Evolutionary conservation across 1,140 invertebrate species (phyloP).

Genomic region (Ips nitidus): DNA sequence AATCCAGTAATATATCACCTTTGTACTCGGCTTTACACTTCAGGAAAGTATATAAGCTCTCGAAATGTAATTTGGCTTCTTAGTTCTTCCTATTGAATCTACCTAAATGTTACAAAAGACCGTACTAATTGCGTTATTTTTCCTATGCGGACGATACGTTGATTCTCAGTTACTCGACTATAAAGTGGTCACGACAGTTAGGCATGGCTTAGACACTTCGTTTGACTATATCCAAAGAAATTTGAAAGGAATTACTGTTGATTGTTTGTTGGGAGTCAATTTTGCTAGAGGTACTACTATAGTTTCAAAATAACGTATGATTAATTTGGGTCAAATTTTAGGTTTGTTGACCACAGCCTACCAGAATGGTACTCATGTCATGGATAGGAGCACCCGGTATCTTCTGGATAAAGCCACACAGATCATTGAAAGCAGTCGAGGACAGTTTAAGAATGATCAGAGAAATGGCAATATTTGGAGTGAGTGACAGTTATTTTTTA

Average conservation of each 20-base stretch:
- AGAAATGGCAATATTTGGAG: slow-evolving; percentile 33
- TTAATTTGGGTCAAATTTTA: slow-evolving; percentile 19
- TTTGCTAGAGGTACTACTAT: slow-evolving; percentile 30
- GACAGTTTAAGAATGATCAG: slow-evolving; percentile 10
- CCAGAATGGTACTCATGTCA: slow-evolving; percentile 35
- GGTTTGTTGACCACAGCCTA: slow-evolving; percentile 26
- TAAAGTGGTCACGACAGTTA: slow-evolving; percentile 24
- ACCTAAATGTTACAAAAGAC: slow-evolving; percentile 17
- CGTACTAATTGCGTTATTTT: slow-evolving; percentile 5
- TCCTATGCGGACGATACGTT: not conserved
- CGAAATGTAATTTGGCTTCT: slow-evolving; percentile 11
- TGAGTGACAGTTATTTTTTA: slow-evolving; percentile 12
- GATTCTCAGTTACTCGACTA: slow-evolving; percentile 19
- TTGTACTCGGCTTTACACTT: not conserved
- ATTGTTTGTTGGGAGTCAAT: slow-evolving; percentile 40
- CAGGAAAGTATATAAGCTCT: slow-evolving; percentile 21
- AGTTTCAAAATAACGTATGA: not conserved
- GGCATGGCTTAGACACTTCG: slow-evolving; percentile 33
- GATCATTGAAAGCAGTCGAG: slow-evolving; percentile 25
- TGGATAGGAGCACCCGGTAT: slow-evolving; percentile 28
- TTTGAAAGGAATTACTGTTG: slow-evolving; percentile 34
- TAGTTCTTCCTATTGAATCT: not conserved
- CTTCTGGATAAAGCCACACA: slow-evolving; percentile 19
- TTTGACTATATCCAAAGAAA: slow-evolving; percentile 38
- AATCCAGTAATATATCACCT: not conserved